Evolutionary conservation across 2,888 invertebrate genomes (phyloP).

Genomic region (Gisinianus flammeolus): DNA sequence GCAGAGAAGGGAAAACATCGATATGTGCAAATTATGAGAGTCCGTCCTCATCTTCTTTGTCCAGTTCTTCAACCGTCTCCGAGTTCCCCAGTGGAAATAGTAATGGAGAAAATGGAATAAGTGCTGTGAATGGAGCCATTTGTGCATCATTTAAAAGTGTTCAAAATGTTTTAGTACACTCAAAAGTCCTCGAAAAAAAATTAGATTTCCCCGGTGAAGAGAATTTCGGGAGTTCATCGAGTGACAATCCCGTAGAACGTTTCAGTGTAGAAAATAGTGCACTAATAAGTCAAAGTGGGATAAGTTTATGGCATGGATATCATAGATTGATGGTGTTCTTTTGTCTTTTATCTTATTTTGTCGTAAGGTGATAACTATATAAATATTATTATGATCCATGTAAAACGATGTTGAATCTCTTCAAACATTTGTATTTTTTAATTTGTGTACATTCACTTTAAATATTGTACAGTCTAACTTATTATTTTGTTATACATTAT

Average conservation of each 20-base stretch:
- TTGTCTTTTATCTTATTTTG: conserved; percentile 42
- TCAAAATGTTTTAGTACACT: conserved; percentile 48
- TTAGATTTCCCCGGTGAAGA: conserved; percentile 55
- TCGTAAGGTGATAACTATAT: conserved; percentile 1
- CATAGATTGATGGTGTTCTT: conserved; percentile 53
- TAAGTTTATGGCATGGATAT: conserved; percentile 48
- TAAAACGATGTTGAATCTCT: conserved; percentile 13
- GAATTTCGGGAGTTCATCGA: conserved; percentile 47
- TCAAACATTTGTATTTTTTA: conserved; percentile 8
- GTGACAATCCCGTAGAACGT: conserved; percentile 44
- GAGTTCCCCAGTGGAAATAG: conserved; percentile 33
- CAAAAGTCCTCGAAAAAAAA: conserved; percentile 46
- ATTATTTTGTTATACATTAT: not conserved
- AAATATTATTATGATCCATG: not conserved
- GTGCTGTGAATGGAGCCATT: conserved; percentile 46
- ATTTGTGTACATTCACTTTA: conserved; percentile 32
- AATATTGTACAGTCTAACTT: conserved; percentile 15
- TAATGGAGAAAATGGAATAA: conserved; percentile 34
- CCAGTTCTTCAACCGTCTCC: not conserved
- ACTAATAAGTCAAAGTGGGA: conserved; percentile 52
- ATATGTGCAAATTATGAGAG: conserved; percentile 25
- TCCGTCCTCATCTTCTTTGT: not conserved
- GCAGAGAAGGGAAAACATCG: conserved; percentile 33
- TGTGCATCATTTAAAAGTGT: conserved; percentile 56
- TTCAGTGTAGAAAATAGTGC: conserved; percentile 55